These are phyloP conservation scores for Saturnia pavonia DNA, from an alignment of 2,888 invertebrate species.

Conservation along the genomic window DNA sequence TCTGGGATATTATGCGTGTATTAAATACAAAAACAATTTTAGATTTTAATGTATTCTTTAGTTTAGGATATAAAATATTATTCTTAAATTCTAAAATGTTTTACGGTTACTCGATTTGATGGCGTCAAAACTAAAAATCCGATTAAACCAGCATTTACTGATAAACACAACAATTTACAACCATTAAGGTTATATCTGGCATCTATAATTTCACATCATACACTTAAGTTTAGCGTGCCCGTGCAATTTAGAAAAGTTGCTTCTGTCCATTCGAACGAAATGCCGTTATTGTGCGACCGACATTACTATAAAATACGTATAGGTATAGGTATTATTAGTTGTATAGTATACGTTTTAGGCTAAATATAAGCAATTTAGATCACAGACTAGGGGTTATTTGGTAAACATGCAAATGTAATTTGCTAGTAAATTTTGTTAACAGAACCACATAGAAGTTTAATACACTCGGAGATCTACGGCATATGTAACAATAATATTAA, in stretches of 20 bases:
- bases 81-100: not conserved
- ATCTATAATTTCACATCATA: constrained; percentile 7
- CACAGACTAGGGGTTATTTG: constrained; percentile 39
- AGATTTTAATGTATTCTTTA: not conserved
- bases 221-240: constrained; percentile 5
- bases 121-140: not conserved
- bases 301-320: constrained; percentile 3
- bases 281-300: constrained; percentile 19
- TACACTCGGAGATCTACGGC: constrained; percentile 12
- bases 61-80: not conserved
- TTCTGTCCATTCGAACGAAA: not conserved
- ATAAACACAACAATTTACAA: constrained; percentile 4
- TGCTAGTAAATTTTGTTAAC: constrained; percentile 42
- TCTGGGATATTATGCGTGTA: no score
- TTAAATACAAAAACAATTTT: no score
- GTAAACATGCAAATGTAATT: constrained; percentile 58
- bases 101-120: not conserved
- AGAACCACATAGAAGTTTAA: not conserved
- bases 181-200: constrained; percentile 6
- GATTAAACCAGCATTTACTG: not conserved
- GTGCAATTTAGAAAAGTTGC: constrained; percentile 4
- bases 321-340: constrained; percentile 24
- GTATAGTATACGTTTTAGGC: constrained; percentile 34
- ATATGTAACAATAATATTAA: constrained; percentile 5
- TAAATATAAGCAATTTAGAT: constrained; percentile 45